Evolutionary conservation across 2,113 vertebrate genomes (phyloP).

Genomic region (Pomatostomus ruficeps): DNA sequence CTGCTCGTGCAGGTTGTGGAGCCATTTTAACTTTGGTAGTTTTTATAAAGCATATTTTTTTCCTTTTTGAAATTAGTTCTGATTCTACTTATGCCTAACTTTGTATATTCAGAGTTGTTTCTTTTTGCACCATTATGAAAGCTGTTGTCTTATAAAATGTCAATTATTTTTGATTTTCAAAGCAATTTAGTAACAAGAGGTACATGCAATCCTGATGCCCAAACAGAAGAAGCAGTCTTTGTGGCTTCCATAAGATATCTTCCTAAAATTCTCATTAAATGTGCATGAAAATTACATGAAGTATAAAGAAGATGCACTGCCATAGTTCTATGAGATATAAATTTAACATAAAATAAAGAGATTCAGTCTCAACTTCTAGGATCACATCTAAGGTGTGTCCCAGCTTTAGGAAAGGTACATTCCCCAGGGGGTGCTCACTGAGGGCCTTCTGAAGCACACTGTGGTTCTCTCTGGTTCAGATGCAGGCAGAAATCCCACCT

Average conservation of each 20-base stretch:
- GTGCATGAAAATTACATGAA: background rate
- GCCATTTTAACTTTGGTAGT: background rate
- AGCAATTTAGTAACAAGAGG: background rate
- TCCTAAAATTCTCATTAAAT: background rate
- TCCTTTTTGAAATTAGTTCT: background rate
- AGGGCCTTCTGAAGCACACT: background rate
- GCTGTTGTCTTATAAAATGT: background rate
- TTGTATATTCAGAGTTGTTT: background rate
- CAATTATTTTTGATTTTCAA: constrained; percentile 46
- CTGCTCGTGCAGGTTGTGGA: background rate
- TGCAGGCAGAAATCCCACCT: background rate
- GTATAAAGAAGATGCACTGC: background rate
- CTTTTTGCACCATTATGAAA: background rate
- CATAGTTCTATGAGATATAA: background rate
- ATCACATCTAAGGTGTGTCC: background rate
- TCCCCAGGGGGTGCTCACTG: background rate
- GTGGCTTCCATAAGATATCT: background rate
- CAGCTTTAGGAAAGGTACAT: background rate
- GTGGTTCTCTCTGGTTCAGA: background rate
- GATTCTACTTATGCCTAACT: background rate
- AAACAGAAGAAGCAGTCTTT: background rate
- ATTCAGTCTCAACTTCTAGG: background rate
- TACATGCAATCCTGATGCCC: background rate
- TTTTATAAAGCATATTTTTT: background rate
- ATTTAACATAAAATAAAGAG: background rate